Evolutionary conservation across 2,113 vertebrate genomes (phyloP).

Genomic region (Colaptes auratus): DNA sequence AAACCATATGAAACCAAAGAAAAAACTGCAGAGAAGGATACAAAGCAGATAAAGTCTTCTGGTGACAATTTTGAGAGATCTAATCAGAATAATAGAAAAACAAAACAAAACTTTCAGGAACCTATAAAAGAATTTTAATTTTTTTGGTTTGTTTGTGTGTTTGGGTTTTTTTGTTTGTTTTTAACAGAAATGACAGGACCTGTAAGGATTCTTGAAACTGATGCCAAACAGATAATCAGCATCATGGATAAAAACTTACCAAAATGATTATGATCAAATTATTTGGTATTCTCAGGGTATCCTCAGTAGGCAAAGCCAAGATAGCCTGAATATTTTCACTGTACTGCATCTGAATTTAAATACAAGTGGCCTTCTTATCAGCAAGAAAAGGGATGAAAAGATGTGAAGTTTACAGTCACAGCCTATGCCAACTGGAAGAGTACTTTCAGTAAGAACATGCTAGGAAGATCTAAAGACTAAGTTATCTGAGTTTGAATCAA

Average conservation of each 20-base stretch:
- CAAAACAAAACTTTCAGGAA: too few species aligned
- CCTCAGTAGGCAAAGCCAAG: neutral
- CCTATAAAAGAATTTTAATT: neutral
- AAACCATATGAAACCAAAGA: too few species aligned
- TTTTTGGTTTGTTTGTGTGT: neutral
- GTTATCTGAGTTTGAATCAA: neutral
- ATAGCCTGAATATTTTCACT: neutral
- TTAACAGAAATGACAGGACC: neutral
- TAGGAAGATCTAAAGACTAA: neutral
- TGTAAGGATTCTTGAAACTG: neutral
- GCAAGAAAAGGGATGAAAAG: neutral
- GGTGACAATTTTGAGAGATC: too few species aligned
- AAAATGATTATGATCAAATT: neutral
- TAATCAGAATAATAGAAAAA: too few species aligned
- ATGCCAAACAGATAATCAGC: neutral
- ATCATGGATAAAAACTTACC: neutral
- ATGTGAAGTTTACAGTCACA: neutral
- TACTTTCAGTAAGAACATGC: neutral
- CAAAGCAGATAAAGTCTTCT: too few species aligned
- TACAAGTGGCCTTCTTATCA: neutral
- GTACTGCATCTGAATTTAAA: neutral
- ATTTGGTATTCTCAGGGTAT: neutral
- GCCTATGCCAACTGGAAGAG: neutral
- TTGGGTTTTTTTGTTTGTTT: neutral
- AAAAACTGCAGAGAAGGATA: too few species aligned